Evolutionary conservation across 2,888 invertebrate species (phyloP), one percentile per base, ranked within the genome.

Genomic region (Azorinus chamasolen): DNA sequence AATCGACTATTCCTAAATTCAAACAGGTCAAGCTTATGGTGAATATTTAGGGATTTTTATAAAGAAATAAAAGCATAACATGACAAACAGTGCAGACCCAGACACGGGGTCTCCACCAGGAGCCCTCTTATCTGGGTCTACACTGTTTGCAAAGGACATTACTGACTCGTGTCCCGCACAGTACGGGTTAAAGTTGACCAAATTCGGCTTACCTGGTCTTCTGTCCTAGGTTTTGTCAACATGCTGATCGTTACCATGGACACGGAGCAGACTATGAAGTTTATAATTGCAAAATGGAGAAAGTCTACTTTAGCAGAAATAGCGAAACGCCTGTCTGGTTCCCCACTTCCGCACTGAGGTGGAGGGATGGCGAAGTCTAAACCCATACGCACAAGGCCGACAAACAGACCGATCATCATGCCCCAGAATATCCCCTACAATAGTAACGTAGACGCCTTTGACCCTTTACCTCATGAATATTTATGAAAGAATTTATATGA

Each of bases 401-500:
- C 88, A 10, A 90, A 88, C 37, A 94, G 88, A 1, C 94, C 94
- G 20, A 92, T 85, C 92, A 95, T 93, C 39, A 95, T 89, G 5
- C 94, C 93, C 94, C 94, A 94, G 88, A 95, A 95, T 2, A 94
- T 94, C 4, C 94, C 94, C 94, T 95, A 87, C 68, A 58, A 69
- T 10, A 32, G 20, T 8, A 18, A 14, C 27, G 32, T 25, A 51
- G n/a, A n/a, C n/a, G n/a, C n/a, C n/a, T n/a, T n/a, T n/a, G n/a
- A n/a, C n/a, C n/a, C n/a, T n/a, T n/a, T n/a, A n/a, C n/a, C n/a
- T n/a, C n/a, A n/a, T n/a, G n/a, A n/a, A n/a, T n/a, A n/a, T n/a
- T n/a, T n/a, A n/a, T n/a, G n/a, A n/a, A n/a, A n/a, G n/a, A n/a
- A n/a, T n/a, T n/a, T n/a, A n/a, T 12, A 24, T 5, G 1, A 14